Conservation (phyloP, 2,797 vertebrate genomes). For the Clarias fuscus region DNA sequence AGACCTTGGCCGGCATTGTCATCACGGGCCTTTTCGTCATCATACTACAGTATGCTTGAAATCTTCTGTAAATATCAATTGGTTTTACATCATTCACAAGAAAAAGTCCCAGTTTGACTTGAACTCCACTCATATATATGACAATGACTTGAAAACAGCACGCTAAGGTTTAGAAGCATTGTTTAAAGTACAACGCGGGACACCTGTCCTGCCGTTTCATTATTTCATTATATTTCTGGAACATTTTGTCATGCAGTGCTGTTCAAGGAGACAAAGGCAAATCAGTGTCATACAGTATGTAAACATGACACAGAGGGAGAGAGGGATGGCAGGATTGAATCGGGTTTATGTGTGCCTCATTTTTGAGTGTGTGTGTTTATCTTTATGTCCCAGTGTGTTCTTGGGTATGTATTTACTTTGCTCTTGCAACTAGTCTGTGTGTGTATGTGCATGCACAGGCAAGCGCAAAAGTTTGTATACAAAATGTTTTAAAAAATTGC, state of each 20-base stretch:
- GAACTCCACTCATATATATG: neutral
- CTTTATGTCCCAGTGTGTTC: constrained; percentile 28
- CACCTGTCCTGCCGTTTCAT: constrained; percentile 36
- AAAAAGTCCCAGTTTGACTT: no score
- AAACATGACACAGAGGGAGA: constrained; percentile 33
- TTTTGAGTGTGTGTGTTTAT: constrained; percentile 14
- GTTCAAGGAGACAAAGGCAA: constrained; percentile 41
- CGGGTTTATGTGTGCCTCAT: constrained; percentile 39
- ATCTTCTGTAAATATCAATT: no score
- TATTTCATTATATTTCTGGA: constrained; percentile 48
- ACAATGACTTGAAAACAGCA: neutral
- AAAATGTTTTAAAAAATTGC: neutral
- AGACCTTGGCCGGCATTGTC: no score
- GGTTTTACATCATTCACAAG: no score
- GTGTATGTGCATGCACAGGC: neutral
- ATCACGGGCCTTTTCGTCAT: no score
- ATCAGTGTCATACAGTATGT: constrained; percentile 27
- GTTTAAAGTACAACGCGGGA: constrained; percentile 39
- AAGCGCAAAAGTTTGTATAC: neutral
- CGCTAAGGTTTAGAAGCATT: constrained; percentile 10
- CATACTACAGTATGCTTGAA: no score
- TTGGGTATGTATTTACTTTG: constrained; percentile 29
- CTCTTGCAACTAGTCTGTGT: constrained; percentile 35
- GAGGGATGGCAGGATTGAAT: constrained; percentile 36
- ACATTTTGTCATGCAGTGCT: constrained; percentile 27